These are phyloP conservation scores for Bos taurus DNA, from an alignment of 2,113 vertebrate genomes.

Conservation along the genomic window ARS-UCD2.0 NC_037330.1:40325501-40326000, in stretches of 20 bases:
- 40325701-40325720: neutral
- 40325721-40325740: neutral
- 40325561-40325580: neutral
- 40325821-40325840: neutral
- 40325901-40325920: neutral
- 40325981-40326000: neutral
- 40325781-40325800: neutral
- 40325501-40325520: neutral
- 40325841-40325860: neutral
- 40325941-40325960: neutral
- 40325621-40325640: neutral
- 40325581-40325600: neutral
- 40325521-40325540: neutral
- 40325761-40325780: neutral
- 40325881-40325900: rapidly evolving
- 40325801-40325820: neutral
- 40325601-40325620: neutral
- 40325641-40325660: neutral
- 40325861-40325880: neutral
- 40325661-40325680: neutral
- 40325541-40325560: neutral
- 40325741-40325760: neutral
- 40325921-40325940: neutral
- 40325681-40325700: neutral
- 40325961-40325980: neutral